Evolutionary conservation across 2,113 vertebrate species (phyloP).

Genomic region (Rhagologus leucostigma): DNA sequence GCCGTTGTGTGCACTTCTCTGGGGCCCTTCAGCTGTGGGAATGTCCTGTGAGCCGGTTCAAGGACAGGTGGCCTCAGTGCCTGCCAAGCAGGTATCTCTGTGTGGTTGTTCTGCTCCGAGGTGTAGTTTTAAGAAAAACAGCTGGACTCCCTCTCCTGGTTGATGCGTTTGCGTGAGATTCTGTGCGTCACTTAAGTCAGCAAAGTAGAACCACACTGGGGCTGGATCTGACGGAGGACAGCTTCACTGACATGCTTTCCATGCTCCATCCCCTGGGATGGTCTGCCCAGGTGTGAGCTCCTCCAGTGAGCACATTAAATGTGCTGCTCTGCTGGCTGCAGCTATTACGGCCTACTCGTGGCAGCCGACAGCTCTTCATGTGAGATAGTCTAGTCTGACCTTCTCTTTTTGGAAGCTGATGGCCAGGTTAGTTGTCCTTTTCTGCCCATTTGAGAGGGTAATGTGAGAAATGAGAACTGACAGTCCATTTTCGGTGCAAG

Average conservation of each 20-base stretch:
- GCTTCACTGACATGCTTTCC: not conserved
- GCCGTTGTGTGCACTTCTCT: not conserved
- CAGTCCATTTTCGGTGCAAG: slow-evolving; percentile 63
- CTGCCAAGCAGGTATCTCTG: not conserved
- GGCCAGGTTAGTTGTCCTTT: slow-evolving; percentile 61
- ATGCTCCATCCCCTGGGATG: not conserved
- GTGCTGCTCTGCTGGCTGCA: not conserved
- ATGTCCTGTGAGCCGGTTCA: not conserved
- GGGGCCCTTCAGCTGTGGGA: not conserved
- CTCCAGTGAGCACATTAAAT: not conserved
- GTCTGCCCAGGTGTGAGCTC: not conserved
- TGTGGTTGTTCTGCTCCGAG: not conserved
- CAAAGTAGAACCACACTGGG: not conserved
- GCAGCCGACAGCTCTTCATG: not conserved
- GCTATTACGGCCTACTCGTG: not conserved
- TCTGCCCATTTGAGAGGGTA: slow-evolving; percentile 55
- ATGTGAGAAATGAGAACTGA: slow-evolving; percentile 73
- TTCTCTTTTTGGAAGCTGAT: slow-evolving; percentile 59
- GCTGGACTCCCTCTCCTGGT: not conserved
- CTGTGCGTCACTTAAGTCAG: not conserved
- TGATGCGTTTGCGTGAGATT: fast-evolving
- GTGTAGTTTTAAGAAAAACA: not conserved
- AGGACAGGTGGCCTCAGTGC: not conserved
- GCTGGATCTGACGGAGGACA: not conserved
- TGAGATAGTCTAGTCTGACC: slow-evolving; percentile 32